Evolutionary conservation across 2,113 vertebrate species (phyloP).

Genomic region (Cyprinodon tularosa): DNA sequence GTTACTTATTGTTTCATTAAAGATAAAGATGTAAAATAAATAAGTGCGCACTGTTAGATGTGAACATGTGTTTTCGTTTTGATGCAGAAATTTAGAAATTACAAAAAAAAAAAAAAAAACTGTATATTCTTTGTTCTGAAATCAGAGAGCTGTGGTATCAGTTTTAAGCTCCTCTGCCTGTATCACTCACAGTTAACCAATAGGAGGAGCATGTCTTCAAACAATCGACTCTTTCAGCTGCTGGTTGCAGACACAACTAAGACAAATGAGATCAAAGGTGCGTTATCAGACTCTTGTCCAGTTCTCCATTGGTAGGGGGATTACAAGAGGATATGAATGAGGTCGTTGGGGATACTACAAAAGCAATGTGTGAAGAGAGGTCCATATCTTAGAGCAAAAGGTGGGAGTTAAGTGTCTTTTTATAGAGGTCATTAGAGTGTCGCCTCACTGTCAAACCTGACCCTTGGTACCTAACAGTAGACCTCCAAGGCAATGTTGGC

Average conservation of each 20-base stretch:
- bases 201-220: conserved; percentile 58
- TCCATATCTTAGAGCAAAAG: conserved; percentile 50
- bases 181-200: conserved; percentile 46
- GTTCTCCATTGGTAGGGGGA: neutral
- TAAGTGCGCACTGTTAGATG: conserved; percentile 49
- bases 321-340: conserved; percentile 74
- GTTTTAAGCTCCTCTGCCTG: conserved; percentile 26
- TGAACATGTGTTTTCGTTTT: conserved; percentile 37
- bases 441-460: conserved; percentile 67
- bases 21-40: conserved; percentile 71
- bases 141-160: conserved; percentile 21
- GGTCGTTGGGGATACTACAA: conserved; percentile 56
- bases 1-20: conserved; percentile 56
- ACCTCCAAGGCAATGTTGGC: conserved; percentile 52
- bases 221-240: neutral
- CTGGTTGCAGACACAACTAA: conserved; percentile 1
- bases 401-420: conserved; percentile 74
- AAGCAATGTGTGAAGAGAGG: conserved; percentile 66
- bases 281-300: conserved; percentile 14
- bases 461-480: conserved; percentile 61
- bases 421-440: conserved; percentile 76
- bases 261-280: conserved; percentile 61
- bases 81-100: neutral
- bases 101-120: neutral
- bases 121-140: neutral